Percentiles rank a stretch among this genome's conserved stretches.
Evolutionary conservation across 2,888 invertebrate species (phyloP).

Genomic region (Xanthorhoe designata): DNA sequence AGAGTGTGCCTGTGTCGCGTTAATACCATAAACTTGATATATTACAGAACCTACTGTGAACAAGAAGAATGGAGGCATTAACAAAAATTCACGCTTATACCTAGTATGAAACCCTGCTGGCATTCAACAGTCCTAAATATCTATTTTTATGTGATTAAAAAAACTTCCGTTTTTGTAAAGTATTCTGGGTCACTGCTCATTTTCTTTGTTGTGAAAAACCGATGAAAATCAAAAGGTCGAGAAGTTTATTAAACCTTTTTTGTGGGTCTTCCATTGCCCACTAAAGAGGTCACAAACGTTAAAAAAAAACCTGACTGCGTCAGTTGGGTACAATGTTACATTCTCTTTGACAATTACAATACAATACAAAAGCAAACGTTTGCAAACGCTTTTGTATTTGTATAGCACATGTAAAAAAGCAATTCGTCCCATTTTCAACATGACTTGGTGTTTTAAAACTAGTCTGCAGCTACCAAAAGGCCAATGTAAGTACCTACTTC

Average conservation of each 20-base stretch:
- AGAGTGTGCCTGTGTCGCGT: slow-evolving; percentile 32
- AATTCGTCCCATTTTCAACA: slow-evolving; percentile 11
- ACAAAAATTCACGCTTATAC: slow-evolving; percentile 31
- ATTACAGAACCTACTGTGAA: slow-evolving; percentile 37
- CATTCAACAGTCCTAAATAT: slow-evolving; percentile 4
- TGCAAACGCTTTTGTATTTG: background rate
- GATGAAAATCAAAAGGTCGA: background rate
- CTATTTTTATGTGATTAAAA: background rate
- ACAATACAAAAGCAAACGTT: too few relatives aligned
- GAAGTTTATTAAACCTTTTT: slow-evolving; percentile 18
- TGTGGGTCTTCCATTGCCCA: slow-evolving; percentile 4
- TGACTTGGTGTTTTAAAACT: slow-evolving; percentile 48
- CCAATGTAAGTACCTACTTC: slow-evolving; percentile 42
- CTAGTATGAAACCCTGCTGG: background rate
- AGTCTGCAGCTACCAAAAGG: slow-evolving; percentile 47
- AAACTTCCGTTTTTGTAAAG: background rate
- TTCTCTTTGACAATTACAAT: too few relatives aligned
- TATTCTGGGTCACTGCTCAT: slow-evolving; percentile 13
- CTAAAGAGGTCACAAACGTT: slow-evolving; percentile 4
- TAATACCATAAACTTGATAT: slow-evolving; percentile 43
- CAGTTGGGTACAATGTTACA: too few relatives aligned
- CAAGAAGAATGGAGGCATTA: slow-evolving; percentile 42
- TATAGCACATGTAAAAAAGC: background rate
- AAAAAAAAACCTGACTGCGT: slow-evolving; percentile 9
- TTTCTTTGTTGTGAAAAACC: slow-evolving; percentile 8